These are phyloP conservation scores for Calycopis cecrops DNA, from an alignment of 1,140 invertebrate species.

Conservation along the genomic window DNA sequence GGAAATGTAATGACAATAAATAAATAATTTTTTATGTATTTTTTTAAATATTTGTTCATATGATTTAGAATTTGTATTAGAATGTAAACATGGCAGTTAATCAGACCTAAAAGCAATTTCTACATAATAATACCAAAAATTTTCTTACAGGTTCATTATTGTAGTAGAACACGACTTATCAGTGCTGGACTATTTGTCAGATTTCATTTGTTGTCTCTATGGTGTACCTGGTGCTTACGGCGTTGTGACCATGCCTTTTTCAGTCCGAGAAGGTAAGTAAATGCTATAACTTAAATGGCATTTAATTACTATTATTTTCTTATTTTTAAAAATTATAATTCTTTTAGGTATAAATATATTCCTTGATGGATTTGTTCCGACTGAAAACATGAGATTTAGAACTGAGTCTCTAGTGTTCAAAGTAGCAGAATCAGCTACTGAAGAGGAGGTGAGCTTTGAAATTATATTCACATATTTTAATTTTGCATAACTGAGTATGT, in stretches of 20 bases:
- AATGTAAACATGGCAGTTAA: no score
- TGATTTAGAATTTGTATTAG: no score
- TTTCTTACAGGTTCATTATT: constrained; percentile 91
- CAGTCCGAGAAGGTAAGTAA: constrained; percentile 92
- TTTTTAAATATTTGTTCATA: no score
- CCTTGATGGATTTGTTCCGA: constrained; percentile 99
- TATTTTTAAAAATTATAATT: constrained; percentile 5
- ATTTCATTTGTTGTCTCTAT: constrained; percentile 99
- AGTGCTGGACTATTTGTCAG: constrained; percentile 98
- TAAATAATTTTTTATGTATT: no score
- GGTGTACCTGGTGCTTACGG: constrained; percentile 99
- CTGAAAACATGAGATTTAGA: constrained; percentile 98
- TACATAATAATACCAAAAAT: constrained; percentile 16
- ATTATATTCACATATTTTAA: background rate
- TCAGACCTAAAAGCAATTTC: no score
- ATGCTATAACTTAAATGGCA: background rate
- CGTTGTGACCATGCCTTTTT: constrained; percentile 99
- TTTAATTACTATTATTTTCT: background rate
- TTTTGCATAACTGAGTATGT: background rate
- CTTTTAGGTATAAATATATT: constrained; percentile 98
- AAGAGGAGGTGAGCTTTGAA: constrained; percentile 88
- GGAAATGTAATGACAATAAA: no score
- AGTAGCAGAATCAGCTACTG: constrained; percentile 97
- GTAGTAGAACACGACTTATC: constrained; percentile 99
- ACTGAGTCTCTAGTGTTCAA: constrained; percentile 98